phyloP scores from a whole-genome alignment of 2,888 invertebrate species.

The Allacma fusca region DNA sequence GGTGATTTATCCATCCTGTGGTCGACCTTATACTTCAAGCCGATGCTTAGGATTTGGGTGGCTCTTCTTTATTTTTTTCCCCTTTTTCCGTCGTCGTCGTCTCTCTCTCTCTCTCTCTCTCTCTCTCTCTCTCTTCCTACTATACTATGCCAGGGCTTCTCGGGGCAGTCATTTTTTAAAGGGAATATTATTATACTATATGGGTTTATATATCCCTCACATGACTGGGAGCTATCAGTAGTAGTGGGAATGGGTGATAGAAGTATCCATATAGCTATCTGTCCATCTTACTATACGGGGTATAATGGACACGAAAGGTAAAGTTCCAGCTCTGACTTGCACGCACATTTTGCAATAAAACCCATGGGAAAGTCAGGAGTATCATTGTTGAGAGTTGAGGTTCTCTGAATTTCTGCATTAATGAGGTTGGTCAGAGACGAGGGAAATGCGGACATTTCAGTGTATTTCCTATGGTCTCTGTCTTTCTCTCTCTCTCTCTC shows the following conservation, averaged over 20 bases:
- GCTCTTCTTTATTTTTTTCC: slow-evolving; percentile 8
- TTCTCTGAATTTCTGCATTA: slow-evolving; percentile 30
- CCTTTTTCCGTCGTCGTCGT: neutral
- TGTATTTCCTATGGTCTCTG: slow-evolving; percentile 21
- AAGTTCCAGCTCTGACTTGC: neutral
- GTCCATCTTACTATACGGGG: neutral
- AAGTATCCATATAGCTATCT: neutral
- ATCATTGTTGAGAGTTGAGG: slow-evolving; percentile 19
- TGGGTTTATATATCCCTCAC: neutral
- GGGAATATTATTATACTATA: slow-evolving; percentile 13
- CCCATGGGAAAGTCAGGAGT: slow-evolving; percentile 33
- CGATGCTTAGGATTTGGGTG: slow-evolving; percentile 20
- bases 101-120: slow-evolving; percentile 21
- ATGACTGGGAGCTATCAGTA: slow-evolving; percentile 7
- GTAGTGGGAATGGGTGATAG: neutral
- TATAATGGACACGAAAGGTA: slow-evolving; percentile 13
- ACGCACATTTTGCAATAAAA: slow-evolving; percentile 35
- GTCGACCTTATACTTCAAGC: slow-evolving; percentile 33
- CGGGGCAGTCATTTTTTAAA: slow-evolving; percentile 5
- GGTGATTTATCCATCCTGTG: slow-evolving; percentile 45
- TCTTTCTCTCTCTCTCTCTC: neutral
- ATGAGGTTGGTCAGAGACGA: slow-evolving; percentile 27
- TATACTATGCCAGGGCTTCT: neutral
- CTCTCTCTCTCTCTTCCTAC: slow-evolving; percentile 11
- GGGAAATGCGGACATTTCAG: slow-evolving; percentile 35